Conservation (phyloP, 1,140 invertebrate genomes). For the Temnothorax longispinosus region DNA sequence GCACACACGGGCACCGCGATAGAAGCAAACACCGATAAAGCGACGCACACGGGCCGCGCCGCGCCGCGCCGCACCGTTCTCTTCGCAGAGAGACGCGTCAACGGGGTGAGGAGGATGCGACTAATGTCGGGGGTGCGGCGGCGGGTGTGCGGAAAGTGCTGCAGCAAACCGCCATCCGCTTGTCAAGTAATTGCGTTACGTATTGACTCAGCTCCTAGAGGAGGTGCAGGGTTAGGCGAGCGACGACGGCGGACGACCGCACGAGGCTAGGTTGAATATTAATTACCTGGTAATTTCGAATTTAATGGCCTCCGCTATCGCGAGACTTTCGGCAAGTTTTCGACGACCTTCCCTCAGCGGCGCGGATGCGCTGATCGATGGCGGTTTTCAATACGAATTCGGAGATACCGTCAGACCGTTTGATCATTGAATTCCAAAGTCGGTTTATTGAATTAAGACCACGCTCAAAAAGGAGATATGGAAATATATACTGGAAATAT, state of each 20-base stretch:
- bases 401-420: not conserved
- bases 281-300: constrained; percentile 83
- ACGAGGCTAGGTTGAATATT: constrained; percentile 79
- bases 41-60: not conserved
- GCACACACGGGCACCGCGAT: constrained; percentile 44
- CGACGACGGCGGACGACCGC: constrained; percentile 56
- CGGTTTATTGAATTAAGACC: not conserved
- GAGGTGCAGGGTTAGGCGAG: not conserved
- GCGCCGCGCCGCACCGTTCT: not conserved
- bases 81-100: not conserved
- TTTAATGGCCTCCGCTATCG: constrained; percentile 74
- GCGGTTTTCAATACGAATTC: not conserved
- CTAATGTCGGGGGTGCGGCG: constrained; percentile 77
- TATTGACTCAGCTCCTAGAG: constrained; percentile 82
- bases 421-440: not conserved
- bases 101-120: constrained; percentile 60
- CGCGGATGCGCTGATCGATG: not conserved
- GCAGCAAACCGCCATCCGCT: constrained; percentile 76
- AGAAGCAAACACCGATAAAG: constrained; percentile 49
- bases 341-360: not conserved
- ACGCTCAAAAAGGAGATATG: not conserved
- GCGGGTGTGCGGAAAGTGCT: constrained; percentile 70
- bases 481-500: not conserved
- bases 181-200: constrained; percentile 82
- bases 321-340: constrained; percentile 32